Percentiles rank a stretch among this genome's conserved stretches.
These are phyloP conservation scores for Tipula vernalis DNA, from an alignment of 2,888 invertebrate genomes.

Conservation along the genomic window DNA sequence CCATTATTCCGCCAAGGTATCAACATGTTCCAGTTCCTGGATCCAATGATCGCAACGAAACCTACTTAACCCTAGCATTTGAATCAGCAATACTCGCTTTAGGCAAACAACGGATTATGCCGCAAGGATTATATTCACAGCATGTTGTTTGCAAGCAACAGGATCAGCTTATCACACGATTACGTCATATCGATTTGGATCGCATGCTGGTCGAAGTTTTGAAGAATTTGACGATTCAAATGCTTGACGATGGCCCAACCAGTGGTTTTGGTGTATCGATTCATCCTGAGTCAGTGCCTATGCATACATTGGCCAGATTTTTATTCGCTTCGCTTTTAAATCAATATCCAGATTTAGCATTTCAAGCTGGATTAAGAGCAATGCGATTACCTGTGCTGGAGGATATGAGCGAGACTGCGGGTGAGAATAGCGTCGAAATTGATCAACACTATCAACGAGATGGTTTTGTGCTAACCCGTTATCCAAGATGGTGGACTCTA, in stretches of 20 bases:
- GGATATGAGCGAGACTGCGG: slow-evolving; percentile 40
- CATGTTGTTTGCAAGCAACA: slow-evolving; percentile 60
- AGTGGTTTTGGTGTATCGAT: slow-evolving; percentile 59
- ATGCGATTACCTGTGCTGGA: slow-evolving; percentile 68
- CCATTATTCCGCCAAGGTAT: slow-evolving; percentile 38
- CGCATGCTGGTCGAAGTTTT: slow-evolving; percentile 54
- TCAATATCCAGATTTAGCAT: slow-evolving; percentile 65
- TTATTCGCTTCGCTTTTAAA: slow-evolving; percentile 64
- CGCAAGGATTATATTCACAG: slow-evolving; percentile 67
- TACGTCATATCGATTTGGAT: slow-evolving; percentile 67
- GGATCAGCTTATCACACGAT: slow-evolving; percentile 59
- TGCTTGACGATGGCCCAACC: slow-evolving; percentile 64
- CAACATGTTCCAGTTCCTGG: slow-evolving; percentile 66
- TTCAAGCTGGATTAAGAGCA: slow-evolving; percentile 62
- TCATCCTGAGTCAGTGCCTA: slow-evolving; percentile 69
- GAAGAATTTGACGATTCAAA: slow-evolving; percentile 50
- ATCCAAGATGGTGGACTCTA: slow-evolving; percentile 62
- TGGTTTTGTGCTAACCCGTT: slow-evolving; percentile 42
- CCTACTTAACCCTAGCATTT: slow-evolving; percentile 60
- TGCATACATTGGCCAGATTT: slow-evolving; percentile 73
- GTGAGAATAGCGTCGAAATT: slow-evolving; percentile 29
- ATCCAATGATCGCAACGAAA: slow-evolving; percentile 58
- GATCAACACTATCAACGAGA: slow-evolving; percentile 49
- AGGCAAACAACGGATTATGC: slow-evolving; percentile 67
- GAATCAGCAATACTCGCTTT: slow-evolving; percentile 68